These are phyloP conservation scores for Lithobates sylvaticus DNA, from an alignment of 2,797 vertebrate species.

Conservation along the genomic window DNA sequence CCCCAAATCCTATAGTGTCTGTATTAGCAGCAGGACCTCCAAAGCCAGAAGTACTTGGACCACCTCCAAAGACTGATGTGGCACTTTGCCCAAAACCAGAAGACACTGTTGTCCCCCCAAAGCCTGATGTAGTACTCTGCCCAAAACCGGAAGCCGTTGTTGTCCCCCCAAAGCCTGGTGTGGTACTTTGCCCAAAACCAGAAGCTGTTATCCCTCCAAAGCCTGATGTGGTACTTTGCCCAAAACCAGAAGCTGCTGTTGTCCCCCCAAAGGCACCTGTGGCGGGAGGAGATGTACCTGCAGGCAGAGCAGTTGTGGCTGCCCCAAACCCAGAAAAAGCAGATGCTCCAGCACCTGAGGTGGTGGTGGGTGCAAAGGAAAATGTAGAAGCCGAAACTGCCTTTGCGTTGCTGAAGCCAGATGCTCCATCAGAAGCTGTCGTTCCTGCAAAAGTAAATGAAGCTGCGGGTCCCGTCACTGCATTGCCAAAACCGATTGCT, in stretches of 20 bases:
- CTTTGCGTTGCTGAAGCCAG: conserved; percentile 65
- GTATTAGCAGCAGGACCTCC: background rate
- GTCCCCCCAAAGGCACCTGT: background rate
- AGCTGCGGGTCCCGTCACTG: conserved; percentile 68
- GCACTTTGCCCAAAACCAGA: conserved; percentile 24
- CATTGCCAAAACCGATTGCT: conserved; percentile 68
- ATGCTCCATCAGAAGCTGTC: conserved; percentile 62
- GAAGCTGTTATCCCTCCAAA: no score
- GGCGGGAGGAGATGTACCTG: background rate
- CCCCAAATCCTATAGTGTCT: background rate
- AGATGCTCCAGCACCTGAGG: conserved; percentile 65
- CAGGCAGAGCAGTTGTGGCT: background rate
- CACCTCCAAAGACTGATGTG: background rate
- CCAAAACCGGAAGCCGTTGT: background rate
- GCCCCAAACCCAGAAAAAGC: conserved; percentile 69
- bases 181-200: no score
- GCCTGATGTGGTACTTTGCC: background rate
- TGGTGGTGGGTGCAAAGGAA: conserved; percentile 77
- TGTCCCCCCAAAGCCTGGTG: no score
- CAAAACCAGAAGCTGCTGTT: conserved; percentile 9
- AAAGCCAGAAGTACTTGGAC: background rate
- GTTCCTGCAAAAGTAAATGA: conserved; percentile 83
- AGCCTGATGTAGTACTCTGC: background rate
- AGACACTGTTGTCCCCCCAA: background rate
- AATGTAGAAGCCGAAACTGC: conserved; percentile 77